phyloP scores from a whole-genome alignment of 2,888 invertebrate species.

The Trilocha varians region DNA sequence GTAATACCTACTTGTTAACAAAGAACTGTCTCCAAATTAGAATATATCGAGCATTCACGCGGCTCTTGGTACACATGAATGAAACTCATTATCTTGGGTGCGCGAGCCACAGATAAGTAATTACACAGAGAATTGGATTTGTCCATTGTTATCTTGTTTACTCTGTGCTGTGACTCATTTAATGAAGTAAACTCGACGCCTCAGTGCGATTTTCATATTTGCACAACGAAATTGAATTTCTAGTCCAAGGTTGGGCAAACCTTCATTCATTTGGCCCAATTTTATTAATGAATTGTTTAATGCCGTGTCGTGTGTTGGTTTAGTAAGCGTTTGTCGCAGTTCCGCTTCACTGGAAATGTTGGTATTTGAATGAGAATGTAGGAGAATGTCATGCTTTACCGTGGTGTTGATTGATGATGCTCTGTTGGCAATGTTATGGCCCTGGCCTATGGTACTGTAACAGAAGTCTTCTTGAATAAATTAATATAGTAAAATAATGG shows the following conservation, averaged over 20 bases:
- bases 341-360: too few species aligned
- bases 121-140: conserved; percentile 32
- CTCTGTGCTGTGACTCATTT: conserved; percentile 25
- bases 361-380: too few species aligned
- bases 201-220: neutral
- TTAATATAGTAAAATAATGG: too few species aligned
- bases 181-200: conserved; percentile 1
- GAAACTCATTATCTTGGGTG: conserved; percentile 19
- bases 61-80: conserved; percentile 8
- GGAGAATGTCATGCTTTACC: too few species aligned
- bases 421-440: too few species aligned
- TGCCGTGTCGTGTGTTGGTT: neutral
- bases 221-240: neutral
- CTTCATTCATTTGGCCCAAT: neutral
- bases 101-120: conserved; percentile 27
- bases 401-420: too few species aligned
- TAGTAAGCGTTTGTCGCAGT: too few species aligned
- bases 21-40: too few species aligned
- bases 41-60: too few species aligned
- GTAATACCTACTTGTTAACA: too few species aligned
- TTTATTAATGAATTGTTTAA: neutral
- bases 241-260: neutral
- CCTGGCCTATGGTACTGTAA: too few species aligned
- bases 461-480: too few species aligned
- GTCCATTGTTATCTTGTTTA: conserved; percentile 27